Conservation (phyloP, 2,113 vertebrate species). For the Pao palembangensis region DNA sequence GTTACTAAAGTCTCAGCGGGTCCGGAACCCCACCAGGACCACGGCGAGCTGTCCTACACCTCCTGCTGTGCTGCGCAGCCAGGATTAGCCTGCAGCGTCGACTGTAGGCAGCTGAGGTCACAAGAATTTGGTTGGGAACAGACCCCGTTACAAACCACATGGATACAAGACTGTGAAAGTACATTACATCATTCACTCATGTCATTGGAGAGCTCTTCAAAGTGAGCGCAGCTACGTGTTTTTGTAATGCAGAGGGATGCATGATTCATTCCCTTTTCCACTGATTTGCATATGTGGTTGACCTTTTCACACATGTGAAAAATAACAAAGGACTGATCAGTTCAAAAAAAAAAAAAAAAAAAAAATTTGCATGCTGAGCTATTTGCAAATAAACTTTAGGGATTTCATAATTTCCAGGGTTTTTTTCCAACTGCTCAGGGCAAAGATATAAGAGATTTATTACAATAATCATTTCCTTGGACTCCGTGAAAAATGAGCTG, state of each 20-base stretch:
- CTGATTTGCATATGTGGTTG: conserved; percentile 33
- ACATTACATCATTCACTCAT: conserved; percentile 64
- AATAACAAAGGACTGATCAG: conserved; percentile 8
- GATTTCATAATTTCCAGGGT: conserved; percentile 26
- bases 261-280: conserved; percentile 21
- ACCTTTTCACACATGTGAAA: not conserved
- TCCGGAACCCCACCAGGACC: conserved; percentile 48
- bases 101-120: conserved; percentile 55
- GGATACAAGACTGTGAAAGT: conserved; percentile 58
- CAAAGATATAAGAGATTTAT: conserved; percentile 60
- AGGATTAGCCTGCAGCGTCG: conserved; percentile 59
- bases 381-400: conserved; percentile 1
- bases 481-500: conserved; percentile 68
- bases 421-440: conserved; percentile 30
- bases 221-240: conserved; percentile 46
- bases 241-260: conserved; percentile 26
- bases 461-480: conserved; percentile 66
- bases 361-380: not conserved
- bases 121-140: conserved; percentile 60
- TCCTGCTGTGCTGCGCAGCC: conserved; percentile 33
- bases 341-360: too few species aligned
- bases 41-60: conserved; percentile 39
- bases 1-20: not conserved
- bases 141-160: conserved; percentile 62
- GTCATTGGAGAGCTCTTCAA: conserved; percentile 70